A percentile compares a stretch with the other conserved stretches of the same genome.
phyloP scores from a whole-genome alignment of 2,888 invertebrate genomes.

The Saturnia japonica region DNA sequence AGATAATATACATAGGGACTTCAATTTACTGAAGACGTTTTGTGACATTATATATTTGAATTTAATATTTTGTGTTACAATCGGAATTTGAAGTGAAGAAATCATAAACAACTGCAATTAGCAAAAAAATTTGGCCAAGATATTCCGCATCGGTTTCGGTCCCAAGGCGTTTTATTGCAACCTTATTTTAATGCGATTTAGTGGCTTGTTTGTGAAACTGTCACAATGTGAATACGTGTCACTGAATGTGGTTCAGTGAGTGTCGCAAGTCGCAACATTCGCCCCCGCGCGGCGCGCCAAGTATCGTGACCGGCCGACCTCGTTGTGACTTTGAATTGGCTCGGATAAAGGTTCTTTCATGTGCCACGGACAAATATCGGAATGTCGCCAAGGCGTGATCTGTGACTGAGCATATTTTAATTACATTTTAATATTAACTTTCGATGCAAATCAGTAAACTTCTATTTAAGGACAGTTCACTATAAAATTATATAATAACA shows the following conservation, averaged over 20 bases:
- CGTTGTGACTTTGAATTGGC: slow-evolving; percentile 39
- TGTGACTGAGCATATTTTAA: slow-evolving; percentile 1
- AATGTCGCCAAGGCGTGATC: slow-evolving; percentile 16
- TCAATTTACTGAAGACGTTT: too few relatives aligned
- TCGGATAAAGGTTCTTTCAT: slow-evolving; percentile 12
- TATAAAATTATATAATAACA: background rate
- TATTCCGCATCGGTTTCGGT: slow-evolving; percentile 13
- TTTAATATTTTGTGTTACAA: background rate
- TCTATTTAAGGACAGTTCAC: background rate
- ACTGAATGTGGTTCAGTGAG: slow-evolving; percentile 23
- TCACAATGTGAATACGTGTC: slow-evolving; percentile 15
- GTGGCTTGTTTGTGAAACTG: slow-evolving; percentile 14
- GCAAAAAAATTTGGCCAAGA: slow-evolving; percentile 7
- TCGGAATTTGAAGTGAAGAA: background rate
- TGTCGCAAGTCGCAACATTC: slow-evolving; percentile 36
- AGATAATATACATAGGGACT: too few relatives aligned
- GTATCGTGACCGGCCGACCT: slow-evolving; percentile 49
- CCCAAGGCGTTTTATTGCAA: background rate
- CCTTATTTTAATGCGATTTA: background rate
- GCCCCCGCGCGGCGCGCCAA: slow-evolving; percentile 28
- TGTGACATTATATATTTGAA: too few relatives aligned
- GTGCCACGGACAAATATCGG: slow-evolving; percentile 17
- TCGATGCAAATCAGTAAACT: background rate
- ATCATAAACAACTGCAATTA: background rate
- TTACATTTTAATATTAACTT: background rate